These are phyloP conservation scores for Platanista minor DNA, from an alignment of 2,113 vertebrate genomes.

Conservation along the genomic window DNA sequence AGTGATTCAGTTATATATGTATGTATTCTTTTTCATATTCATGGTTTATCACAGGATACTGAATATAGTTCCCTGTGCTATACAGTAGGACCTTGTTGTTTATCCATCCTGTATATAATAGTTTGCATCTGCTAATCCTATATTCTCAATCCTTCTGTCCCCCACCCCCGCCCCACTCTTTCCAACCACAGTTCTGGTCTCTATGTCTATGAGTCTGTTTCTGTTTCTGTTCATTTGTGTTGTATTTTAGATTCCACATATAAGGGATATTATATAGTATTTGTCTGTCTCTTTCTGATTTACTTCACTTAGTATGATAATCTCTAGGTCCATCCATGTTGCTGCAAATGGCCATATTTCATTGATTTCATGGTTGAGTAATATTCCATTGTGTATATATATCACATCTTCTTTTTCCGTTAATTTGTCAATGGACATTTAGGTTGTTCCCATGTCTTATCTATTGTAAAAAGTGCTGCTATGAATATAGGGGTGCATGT, in stretches of 20 bases:
- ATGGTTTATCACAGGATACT: not conserved
- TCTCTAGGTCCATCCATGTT: not conserved
- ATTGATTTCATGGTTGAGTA: no score
- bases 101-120: not conserved
- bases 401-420: not conserved
- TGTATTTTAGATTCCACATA: not conserved
- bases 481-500: not conserved
- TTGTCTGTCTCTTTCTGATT: not conserved
- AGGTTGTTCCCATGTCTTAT: not conserved
- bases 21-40: not conserved
- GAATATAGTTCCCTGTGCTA: not conserved
- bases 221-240: not conserved
- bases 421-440: not conserved
- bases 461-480: not conserved
- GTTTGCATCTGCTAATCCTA: not conserved
- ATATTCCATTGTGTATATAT: not conserved
- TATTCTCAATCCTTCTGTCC: not conserved
- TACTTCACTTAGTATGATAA: fast-evolving
- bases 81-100: not conserved
- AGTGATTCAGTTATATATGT: not conserved
- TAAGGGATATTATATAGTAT: not conserved
- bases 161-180: not conserved
- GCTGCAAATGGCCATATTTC: not conserved
- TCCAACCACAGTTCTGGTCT: not conserved
- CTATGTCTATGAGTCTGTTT: not conserved